Evolutionary conservation across 2,113 vertebrate species (phyloP).

Genomic region (Sturnira hondurensis): DNA sequence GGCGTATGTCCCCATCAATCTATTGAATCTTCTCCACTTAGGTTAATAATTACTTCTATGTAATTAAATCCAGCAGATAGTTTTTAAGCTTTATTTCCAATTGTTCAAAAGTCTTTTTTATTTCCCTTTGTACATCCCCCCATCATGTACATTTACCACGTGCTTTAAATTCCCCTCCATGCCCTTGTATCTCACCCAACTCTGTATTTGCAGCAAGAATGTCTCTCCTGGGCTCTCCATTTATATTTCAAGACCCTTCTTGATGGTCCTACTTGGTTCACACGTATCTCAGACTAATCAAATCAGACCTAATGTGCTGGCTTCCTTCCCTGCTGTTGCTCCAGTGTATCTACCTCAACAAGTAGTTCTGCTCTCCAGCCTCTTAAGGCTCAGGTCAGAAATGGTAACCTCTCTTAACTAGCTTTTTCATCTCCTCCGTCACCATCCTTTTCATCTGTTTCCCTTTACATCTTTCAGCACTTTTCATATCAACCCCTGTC

Average conservation of each 20-base stretch:
- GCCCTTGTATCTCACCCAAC: neutral
- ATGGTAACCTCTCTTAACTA: neutral
- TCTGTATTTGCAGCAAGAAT: neutral
- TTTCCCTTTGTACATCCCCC: neutral
- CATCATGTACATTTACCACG: fast-evolving
- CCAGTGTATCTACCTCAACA: neutral
- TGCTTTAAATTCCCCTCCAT: neutral
- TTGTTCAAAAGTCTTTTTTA: neutral
- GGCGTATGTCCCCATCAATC: neutral
- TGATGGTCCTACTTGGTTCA: neutral
- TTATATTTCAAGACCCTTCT: neutral
- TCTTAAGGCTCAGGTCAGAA: neutral
- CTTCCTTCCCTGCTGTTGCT: neutral
- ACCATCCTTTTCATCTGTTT: neutral
- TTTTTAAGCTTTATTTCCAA: neutral
- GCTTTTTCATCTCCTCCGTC: neutral
- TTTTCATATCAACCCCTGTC: neutral
- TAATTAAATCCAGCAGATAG: neutral
- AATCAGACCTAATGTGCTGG: neutral
- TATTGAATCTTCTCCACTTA: neutral
- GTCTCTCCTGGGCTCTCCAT: neutral
- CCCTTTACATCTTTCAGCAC: neutral
- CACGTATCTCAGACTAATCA: neutral
- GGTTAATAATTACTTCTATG: neutral
- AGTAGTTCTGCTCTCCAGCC: neutral